These are phyloP conservation scores for Platanista minor DNA, from an alignment of 2,113 vertebrate species.

Conservation along the genomic window DNA sequence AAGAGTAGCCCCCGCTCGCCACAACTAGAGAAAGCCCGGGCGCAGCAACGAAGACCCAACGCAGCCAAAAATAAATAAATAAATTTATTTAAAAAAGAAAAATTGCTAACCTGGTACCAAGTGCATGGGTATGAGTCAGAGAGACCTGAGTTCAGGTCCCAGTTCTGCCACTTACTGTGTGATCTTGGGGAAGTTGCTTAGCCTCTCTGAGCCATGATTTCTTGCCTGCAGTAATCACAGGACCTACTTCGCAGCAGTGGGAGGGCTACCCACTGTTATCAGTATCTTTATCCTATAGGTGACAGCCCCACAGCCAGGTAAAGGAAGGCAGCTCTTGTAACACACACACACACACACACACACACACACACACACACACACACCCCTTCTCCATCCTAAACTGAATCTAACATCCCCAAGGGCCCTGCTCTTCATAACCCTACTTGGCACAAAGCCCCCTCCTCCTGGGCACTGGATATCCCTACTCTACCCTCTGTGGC, in stretches of 20 bases:
- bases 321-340: neutral
- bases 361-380: neutral
- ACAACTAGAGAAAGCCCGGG: too few relatives aligned
- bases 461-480: neutral
- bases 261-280: neutral
- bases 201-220: neutral
- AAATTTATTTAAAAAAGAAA: too few relatives aligned
- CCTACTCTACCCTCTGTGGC: neutral
- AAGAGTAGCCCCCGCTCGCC: too few relatives aligned
- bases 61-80: too few relatives aligned
- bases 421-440: neutral
- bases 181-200: neutral
- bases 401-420: neutral
- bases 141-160: neutral
- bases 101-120: neutral
- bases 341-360: neutral
- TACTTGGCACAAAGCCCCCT: neutral
- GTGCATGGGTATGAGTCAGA: neutral
- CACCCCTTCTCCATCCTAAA: neutral
- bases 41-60: too few relatives aligned
- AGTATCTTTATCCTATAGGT: neutral
- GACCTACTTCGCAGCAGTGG: neutral
- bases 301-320: neutral
- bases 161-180: neutral
- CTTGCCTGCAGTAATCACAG: neutral